Evolutionary conservation across 2,113 vertebrate species (phyloP).

Genomic region (Austrofundulus limnaeus): DNA sequence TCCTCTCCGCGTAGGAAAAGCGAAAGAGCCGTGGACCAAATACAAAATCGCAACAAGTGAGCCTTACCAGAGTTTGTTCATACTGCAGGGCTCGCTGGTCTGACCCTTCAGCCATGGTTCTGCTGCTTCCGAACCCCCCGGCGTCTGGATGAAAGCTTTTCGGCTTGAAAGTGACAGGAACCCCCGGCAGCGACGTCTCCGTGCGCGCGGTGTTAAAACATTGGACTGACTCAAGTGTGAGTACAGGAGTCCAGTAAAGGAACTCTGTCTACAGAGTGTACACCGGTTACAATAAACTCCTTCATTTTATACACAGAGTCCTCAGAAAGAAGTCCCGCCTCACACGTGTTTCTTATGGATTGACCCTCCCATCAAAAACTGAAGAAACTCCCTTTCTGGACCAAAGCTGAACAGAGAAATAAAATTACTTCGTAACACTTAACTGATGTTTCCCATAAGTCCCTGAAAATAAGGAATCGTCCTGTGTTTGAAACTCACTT

Average conservation of each 20-base stretch:
- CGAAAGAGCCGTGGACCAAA: constrained; percentile 28
- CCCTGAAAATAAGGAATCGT: too few species aligned
- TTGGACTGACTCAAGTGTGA: background rate
- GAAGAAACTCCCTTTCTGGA: too few species aligned
- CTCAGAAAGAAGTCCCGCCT: constrained; percentile 2
- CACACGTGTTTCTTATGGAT: background rate
- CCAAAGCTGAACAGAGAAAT: too few species aligned
- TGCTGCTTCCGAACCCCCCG: constrained; percentile 44
- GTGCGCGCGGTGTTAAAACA: constrained; percentile 24
- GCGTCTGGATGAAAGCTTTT: constrained; percentile 15
- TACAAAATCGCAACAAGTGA: constrained; percentile 42
- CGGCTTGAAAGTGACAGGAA: constrained; percentile 26
- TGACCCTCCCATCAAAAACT: too few species aligned
- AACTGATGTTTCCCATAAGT: too few species aligned
- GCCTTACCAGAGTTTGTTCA: constrained; percentile 93
- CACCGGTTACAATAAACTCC: constrained; percentile 33
- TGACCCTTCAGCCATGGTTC: constrained; percentile 83
- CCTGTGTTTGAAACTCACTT: too few species aligned
- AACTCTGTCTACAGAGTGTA: constrained; percentile 38
- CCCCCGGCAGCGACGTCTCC: constrained; percentile 10
- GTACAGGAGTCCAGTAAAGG: constrained; percentile 15
- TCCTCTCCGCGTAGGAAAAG: too few species aligned
- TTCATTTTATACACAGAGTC: constrained; percentile 73
- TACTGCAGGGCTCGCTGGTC: constrained; percentile 93
- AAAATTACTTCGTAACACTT: too few species aligned